These are phyloP conservation scores for Anoplopoma fimbria DNA, from an alignment of 2,113 vertebrate species.

Conservation along the genomic window DNA sequence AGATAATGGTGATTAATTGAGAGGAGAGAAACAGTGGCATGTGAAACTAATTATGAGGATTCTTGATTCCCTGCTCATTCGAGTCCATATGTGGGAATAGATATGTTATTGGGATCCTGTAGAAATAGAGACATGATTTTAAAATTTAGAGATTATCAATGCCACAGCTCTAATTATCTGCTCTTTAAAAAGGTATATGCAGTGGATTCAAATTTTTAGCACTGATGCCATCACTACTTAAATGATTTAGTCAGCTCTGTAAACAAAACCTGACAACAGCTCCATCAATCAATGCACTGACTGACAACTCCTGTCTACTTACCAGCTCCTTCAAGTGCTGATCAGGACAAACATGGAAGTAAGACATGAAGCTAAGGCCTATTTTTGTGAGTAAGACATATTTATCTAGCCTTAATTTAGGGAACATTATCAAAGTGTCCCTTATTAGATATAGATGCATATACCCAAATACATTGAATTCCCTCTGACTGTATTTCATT, in stretches of 20 bases:
- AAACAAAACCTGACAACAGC: slow-evolving; percentile 50
- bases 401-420: not conserved
- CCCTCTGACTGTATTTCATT: not conserved
- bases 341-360: slow-evolving; percentile 51
- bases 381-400: slow-evolving; percentile 25
- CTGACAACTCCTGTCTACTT: slow-evolving; percentile 34
- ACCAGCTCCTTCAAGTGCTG: slow-evolving; percentile 49
- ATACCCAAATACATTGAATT: not conserved
- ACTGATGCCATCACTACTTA: not conserved
- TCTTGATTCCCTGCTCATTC: slow-evolving; percentile 73
- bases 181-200: not conserved
- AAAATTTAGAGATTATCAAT: slow-evolving; percentile 1
- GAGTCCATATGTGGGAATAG: slow-evolving; percentile 60
- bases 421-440: not conserved
- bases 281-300: slow-evolving; percentile 43
- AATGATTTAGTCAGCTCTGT: slow-evolving; percentile 18
- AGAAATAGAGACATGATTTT: slow-evolving; percentile 8
- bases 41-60: slow-evolving; percentile 81
- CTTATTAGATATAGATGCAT: not conserved
- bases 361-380: slow-evolving; percentile 13
- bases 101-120: slow-evolving; percentile 56
- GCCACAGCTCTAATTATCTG: not conserved
- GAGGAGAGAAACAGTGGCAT: slow-evolving; percentile 78
- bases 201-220: not conserved
- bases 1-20: slow-evolving; percentile 84